phyloP scores from a whole-genome alignment of 2,113 vertebrate genomes.

The Anarhynchus alexandrinus region DNA sequence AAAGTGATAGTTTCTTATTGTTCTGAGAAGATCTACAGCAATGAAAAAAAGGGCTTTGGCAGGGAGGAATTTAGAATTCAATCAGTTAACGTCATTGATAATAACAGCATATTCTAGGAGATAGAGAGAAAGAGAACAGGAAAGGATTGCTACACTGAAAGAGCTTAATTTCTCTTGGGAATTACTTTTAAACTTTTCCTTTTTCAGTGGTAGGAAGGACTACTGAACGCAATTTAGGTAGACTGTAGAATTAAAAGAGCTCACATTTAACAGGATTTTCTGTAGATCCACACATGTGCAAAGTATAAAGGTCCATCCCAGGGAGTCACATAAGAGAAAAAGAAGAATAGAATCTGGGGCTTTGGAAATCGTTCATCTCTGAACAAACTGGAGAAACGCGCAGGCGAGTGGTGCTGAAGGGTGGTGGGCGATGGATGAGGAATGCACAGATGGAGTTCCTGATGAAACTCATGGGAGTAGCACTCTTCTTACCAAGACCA shows the following conservation, averaged over 20 bases:
- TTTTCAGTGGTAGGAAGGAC: neutral
- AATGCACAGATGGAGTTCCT: neutral
- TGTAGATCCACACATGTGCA: neutral
- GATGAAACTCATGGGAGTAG: neutral
- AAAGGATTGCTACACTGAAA: neutral
- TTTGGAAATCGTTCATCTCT: neutral
- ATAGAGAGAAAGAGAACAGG: neutral
- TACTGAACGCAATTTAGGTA: neutral
- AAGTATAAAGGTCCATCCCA: neutral
- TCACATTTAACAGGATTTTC: neutral
- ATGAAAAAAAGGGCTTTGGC: neutral
- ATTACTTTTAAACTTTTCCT: neutral
- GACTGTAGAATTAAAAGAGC: neutral
- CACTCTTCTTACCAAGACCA: neutral
- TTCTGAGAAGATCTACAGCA: neutral
- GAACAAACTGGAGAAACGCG: neutral
- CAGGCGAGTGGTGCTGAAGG: neutral
- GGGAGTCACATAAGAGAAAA: neutral
- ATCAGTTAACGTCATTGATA: neutral
- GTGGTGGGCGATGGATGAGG: neutral
- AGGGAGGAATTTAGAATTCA: neutral
- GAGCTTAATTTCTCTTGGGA: neutral
- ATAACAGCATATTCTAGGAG: neutral
- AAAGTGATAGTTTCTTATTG: neutral
- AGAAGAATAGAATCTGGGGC: neutral